Percentiles rank a stretch among this genome's conserved stretches.
These are phyloP conservation scores for Lates japonicus DNA, from an alignment of 2,797 vertebrate species.

Conservation along the genomic window DNA sequence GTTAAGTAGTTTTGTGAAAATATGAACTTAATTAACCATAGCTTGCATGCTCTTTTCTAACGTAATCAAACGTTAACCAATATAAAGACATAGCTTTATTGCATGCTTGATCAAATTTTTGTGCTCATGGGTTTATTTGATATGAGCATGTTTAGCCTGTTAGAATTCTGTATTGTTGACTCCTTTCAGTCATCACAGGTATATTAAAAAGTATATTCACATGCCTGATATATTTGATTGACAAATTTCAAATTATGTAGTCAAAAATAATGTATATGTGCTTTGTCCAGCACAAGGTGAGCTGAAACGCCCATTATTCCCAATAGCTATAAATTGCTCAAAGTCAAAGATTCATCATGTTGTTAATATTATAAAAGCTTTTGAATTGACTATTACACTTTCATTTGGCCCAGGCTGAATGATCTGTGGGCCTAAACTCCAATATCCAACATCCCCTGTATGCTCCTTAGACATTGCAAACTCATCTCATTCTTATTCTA, in stretches of 20 bases:
- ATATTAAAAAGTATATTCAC: background rate
- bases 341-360: background rate
- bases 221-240: background rate
- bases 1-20: background rate
- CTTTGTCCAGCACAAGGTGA: background rate
- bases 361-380: background rate
- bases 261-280: background rate
- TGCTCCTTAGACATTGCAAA: background rate
- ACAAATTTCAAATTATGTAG: background rate
- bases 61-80: background rate
- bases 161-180: background rate
- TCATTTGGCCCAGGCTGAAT: background rate
- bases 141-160: background rate
- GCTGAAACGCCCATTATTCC: background rate
- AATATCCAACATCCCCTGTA: background rate
- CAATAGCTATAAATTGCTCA: slow-evolving; percentile 1
- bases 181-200: background rate
- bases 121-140: background rate
- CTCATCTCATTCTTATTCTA: slow-evolving; percentile 4
- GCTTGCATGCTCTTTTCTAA: background rate
- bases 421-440: background rate
- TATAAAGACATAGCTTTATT: background rate
- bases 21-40: background rate
- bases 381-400: background rate
- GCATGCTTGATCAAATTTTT: background rate